Base-by-base conservation (phyloP, 2,888 invertebrate genomes). In the Polydrusus tereticollis region DNA sequence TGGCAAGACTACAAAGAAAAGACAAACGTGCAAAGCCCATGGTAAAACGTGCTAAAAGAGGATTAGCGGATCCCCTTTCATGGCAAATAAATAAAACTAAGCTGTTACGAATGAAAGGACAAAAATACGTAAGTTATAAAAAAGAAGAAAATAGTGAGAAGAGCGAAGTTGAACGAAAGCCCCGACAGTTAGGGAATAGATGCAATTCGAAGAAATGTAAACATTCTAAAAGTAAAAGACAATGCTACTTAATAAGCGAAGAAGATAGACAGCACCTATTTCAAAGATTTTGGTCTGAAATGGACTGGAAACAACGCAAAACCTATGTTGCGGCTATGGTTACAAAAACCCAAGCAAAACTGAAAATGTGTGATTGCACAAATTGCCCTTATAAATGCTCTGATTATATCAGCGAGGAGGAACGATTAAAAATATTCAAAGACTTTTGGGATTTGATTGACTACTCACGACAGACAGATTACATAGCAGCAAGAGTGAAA, bases 261-360 rank as follows among this genome's bases (percentile, higher is more conserved):
- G 58, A 66, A 23, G 38, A 64, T 29, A 63, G 73, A 23, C 57
- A 60, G 29, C 29, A 18, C 1, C 21, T 62, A 14, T 72, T 72
- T 62, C 5, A 66, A 29, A 18, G 29, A 6, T 72, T 72, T 52
- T 72, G 67, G 68, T 43, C 20, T 12, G 72, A 72, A 43, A 72
- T 72, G 68, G 63, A 72, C 33, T 62, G 45, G 72, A 62, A 16
- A 47, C 68, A 69, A 43, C 20, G 50, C 1, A 71, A 71, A 68
- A 43, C 47, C 8, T 72, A 55, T 68, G 67, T 72, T 60, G 18
- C 57, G 4, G 41, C 52, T 12, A 10, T 64, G 52, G 64, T 69
- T n/a, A 66, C 33, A 8, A 70, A 66, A 58, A 52, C n/a, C 50
- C 14, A 38, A 60, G 21, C 41, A 41, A 58, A 58, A 8, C 36